phyloP scores from a whole-genome alignment of 2,113 vertebrate species.

The Seriola dumerili region DNA sequence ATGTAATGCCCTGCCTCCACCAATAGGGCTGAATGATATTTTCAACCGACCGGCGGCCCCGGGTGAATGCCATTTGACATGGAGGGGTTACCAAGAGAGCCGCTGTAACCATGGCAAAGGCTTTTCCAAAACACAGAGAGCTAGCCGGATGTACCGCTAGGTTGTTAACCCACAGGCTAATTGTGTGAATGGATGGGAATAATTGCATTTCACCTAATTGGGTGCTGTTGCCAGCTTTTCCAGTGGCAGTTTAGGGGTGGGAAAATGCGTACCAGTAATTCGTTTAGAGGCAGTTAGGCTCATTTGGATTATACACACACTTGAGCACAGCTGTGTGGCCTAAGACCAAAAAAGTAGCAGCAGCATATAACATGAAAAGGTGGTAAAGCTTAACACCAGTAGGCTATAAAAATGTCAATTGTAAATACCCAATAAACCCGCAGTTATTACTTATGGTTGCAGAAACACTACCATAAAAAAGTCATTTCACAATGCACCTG shows the following conservation, averaged over 20 bases:
- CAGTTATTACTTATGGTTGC: slow-evolving; percentile 22
- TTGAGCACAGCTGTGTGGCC: slow-evolving; percentile 77
- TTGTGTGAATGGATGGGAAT: slow-evolving; percentile 80
- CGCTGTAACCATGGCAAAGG: slow-evolving; percentile 66
- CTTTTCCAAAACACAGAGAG: slow-evolving; percentile 64
- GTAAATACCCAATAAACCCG: slow-evolving; percentile 50
- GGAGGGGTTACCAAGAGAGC: slow-evolving; percentile 41
- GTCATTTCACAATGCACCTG: slow-evolving; percentile 18
- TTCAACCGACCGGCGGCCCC: slow-evolving; percentile 37
- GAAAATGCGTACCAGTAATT: slow-evolving; percentile 76
- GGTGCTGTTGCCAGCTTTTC: slow-evolving; percentile 77
- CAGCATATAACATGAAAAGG: slow-evolving; percentile 55
- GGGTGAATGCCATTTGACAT: slow-evolving; percentile 61
- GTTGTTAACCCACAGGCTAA: slow-evolving; percentile 79
- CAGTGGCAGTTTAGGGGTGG: slow-evolving; percentile 75
- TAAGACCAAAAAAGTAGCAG: slow-evolving; percentile 64
- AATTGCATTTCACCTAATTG: slow-evolving; percentile 82
- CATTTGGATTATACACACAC: slow-evolving; percentile 81
- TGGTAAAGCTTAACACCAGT: slow-evolving; percentile 44
- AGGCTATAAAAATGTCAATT: slow-evolving; percentile 47
- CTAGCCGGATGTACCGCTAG: slow-evolving; percentile 53
- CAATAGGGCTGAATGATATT: slow-evolving; percentile 61
- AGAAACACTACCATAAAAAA: slow-evolving; percentile 35
- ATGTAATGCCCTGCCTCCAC: slow-evolving; percentile 55
- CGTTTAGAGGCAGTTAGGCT: slow-evolving; percentile 75